Base-by-base conservation (phyloP, 1,140 invertebrate genomes). In the Riptortus pedestris region DNA sequence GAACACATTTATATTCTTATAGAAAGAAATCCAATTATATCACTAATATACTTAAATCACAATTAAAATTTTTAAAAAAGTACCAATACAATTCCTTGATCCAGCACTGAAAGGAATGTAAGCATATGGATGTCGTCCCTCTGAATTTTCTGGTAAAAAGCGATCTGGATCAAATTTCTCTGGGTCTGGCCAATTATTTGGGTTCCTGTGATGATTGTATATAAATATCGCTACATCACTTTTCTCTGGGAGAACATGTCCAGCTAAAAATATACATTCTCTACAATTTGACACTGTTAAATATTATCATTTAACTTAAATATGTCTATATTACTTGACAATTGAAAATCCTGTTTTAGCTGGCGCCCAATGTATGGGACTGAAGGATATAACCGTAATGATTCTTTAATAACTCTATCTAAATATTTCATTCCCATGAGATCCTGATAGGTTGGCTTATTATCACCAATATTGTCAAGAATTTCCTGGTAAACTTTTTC, bases 81-180 rank as follows among this genome's bases (percentile, higher is more conserved):
- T 67, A 77, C 79, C 83, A 64, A 85, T 81, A 65, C 82, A 85
- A 67, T 83, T 83, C 60, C 82, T 73, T 0, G 76, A 74, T 2
- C 84, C 83, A 1, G 80, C 79, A 62, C 80, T 81, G 67, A 88
- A 87, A 2, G 85, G 84, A 38, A 85, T 69, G 67, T 79, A 86
- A 16, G 76, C 67, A 55, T 74, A 79, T 1, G 73, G 77, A 65
- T 74, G 78, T n/a, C 82, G 71, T 28, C 67, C 67, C 0, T 68
- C 67, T 0, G 67, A 60, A 65, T 81, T 80, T 64, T 85, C 83
- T 0, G 79, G 76, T 4, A 76, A 71, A 70, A 88, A 88, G 66
- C 83, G 72, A 47, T 87, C 84, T 0, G 87, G 86, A 72, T 86
- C 76, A 65, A 85, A 87, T 5, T 70, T 68, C 1, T 83, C 76